Evolutionary conservation across 1,140 invertebrate species (phyloP), one percentile per base, ranked within the genome.

Genomic region (Orchestia grillus): DNA sequence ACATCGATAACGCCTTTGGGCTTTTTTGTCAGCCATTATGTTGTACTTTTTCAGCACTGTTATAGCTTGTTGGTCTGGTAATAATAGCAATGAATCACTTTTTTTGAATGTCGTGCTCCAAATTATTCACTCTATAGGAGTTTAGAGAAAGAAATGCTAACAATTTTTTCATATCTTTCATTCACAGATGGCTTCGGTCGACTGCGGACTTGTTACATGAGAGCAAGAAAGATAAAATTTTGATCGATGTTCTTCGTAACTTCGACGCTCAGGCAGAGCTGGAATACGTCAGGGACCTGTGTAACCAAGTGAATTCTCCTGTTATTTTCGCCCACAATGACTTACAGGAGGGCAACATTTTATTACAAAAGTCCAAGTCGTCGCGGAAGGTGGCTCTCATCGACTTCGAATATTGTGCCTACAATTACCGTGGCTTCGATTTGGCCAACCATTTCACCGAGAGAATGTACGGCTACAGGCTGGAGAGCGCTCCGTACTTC

Each of bases 321-420:
- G 99, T 99, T 0, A 98, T 99, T 0, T 99, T 99, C 97, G 99
- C 99, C 97, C 99, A 99, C 97, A 99, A 99, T 97, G 99, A 99
- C 97, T 98, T 99, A 97, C 99, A 99, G 97, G 99, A 99, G 98
- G 99, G 99, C 97, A 98, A 98, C 97, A 98, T 98, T 96, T 97
- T 98, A 6, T 96, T 97, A 57, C 97, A 96, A n/a, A 96, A 95
- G 36, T 87, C 92, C 45, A 97, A 97, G 96, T 88, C 87, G 19
- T 77, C 91, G n/a, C 96, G 96, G 43, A 98, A 97, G 96, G 97
- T 97, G 97, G 97, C 97, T 62, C 98, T 99, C 44, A 99, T 99
- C 97, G 99, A 99, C 97, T 99, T 99, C 97, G 99, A 99, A 97
- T 99, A 99, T 97, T 99, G 99, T 97, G 98, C 99, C 0, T 99